Evolutionary conservation across 2,888 invertebrate genomes (phyloP), one percentile per base, ranked within the genome.

Genomic region (Athalia rosae): DNA sequence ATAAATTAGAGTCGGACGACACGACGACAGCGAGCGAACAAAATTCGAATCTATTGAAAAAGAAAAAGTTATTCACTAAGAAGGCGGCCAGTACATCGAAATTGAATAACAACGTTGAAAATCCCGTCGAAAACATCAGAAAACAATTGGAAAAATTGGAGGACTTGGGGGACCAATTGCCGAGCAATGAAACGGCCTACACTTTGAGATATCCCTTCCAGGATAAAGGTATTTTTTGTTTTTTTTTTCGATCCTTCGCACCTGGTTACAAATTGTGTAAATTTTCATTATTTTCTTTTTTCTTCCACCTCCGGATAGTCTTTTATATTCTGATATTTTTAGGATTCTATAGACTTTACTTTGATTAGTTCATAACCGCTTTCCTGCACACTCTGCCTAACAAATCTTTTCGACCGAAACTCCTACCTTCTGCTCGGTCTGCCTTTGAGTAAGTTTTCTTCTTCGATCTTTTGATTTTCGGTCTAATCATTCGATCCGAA

Each of bases 81-180:
- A 87, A 82, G 85, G 91, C 87, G 88, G 91, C 87, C 88, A 91
- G 79, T 82, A 88, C 78, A 79, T 88, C 79, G 78, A 90, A 79
- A 90, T 89, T 79, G 88, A 85, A 86, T 74, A 88, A 87, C 77
- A 85, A 86, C 63, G 79, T 84, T 0, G 88, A 88, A 43, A 89
- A 88, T 80, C 95, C 96, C 0, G 92, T 96, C 9, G 96, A 96
- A 85, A 95, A 95, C 79, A 90, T 96, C n/a, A 91, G 96, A 0
- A 94, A 95, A 84, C 96, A 96, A 87, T 89, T 96, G 77, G 94
- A 96, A 81, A 95, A 96, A 85, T 90, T 96, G 47, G 96, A 96
- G 84, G 96, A 96, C 85, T 90, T 96, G 59, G 96, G 96, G 85
- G 96, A 96, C 85, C 95, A 96, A 89, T 94, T 96, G 84, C 95